Percentiles rank a stretch among this genome's conserved stretches.
These are phyloP conservation scores for Lampris megalopsis DNA, from an alignment of 2,113 vertebrate species.

Conservation along the genomic window DNA sequence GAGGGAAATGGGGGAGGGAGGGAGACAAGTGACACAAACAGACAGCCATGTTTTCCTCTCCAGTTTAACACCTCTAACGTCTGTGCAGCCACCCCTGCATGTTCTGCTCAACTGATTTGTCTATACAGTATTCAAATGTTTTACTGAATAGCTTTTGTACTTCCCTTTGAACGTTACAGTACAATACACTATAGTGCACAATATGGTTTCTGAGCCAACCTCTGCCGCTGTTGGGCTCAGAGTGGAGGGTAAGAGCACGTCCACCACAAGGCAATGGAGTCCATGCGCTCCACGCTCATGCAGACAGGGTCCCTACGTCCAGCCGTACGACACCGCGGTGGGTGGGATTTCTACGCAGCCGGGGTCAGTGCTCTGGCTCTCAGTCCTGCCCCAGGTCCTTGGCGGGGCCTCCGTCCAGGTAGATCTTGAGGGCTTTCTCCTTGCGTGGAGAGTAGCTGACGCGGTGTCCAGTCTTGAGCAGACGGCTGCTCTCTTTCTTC, in stretches of 20 bases:
- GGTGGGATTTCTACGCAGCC: conserved; percentile 76
- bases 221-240: conserved; percentile 81
- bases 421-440: conserved; percentile 99
- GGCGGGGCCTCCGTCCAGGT: conserved; percentile 94
- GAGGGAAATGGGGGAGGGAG: conserved; percentile 11
- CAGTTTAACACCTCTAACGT: conserved; percentile 85
- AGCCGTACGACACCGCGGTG: conserved; percentile 86
- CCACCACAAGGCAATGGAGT: conserved; percentile 86
- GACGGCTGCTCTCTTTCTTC: conserved; percentile 98
- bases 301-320: conserved; percentile 80
- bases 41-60: conserved; percentile 82
- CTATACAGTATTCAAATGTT: conserved; percentile 77
- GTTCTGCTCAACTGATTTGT: conserved; percentile 80
- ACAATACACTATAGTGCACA: conserved; percentile 97
- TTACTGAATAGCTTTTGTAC: conserved; percentile 86
- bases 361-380: conserved; percentile 57
- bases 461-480: conserved; percentile 96
- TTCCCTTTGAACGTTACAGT: conserved; percentile 99
- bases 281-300: conserved; percentile 68
- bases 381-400: conserved; percentile 96
- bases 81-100: conserved; percentile 82
- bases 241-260: conserved; percentile 75
- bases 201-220: conserved; percentile 89
- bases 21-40: conserved; percentile 62
- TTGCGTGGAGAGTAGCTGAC: conserved; percentile 98